These are phyloP conservation scores for Darevskia mixta DNA, from an alignment of 2,797 vertebrate species.

Conservation along the genomic window DNA sequence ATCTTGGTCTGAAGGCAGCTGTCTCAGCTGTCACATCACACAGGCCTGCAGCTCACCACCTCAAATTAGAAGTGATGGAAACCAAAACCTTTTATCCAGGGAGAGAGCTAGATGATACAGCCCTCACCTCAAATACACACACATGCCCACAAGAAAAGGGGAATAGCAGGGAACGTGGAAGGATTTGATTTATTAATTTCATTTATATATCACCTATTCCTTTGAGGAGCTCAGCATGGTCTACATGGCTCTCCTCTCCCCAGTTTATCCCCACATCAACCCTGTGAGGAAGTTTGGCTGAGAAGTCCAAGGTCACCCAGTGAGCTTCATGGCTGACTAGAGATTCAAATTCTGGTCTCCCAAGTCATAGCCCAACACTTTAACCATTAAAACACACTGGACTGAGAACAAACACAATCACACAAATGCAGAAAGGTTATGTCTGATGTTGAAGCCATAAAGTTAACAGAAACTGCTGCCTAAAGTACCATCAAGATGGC, in stretches of 20 bases:
- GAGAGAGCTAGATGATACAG: conserved; percentile 44
- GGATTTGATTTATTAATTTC: neutral
- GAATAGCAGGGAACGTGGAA: conserved; percentile 55
- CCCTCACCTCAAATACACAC: neutral
- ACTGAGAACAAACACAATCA: no score
- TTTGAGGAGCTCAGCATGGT: no score
- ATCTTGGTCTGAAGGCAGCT: conserved; percentile 37
- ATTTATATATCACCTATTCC: no score
- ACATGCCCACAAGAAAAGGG: conserved; percentile 51
- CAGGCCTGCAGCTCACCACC: conserved; percentile 21
- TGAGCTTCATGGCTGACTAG: no score
- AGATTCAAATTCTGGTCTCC: no score
- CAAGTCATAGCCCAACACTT: no score
- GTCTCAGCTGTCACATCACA: conserved; percentile 54
- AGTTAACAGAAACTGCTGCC: neutral
- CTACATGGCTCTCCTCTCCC: no score
- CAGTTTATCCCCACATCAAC: no score
- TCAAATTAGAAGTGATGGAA: conserved; percentile 59
- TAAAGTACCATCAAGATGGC: neutral
- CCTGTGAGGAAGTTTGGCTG: no score
- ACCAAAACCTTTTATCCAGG: conserved; percentile 37
- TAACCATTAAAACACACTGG: no score
- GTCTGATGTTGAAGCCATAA: neutral
- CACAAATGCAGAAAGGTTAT: no score
- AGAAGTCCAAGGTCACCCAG: no score